These are phyloP conservation scores for Uropetala carovei DNA, from an alignment of 2,888 invertebrate genomes.

Conservation along the genomic window DNA sequence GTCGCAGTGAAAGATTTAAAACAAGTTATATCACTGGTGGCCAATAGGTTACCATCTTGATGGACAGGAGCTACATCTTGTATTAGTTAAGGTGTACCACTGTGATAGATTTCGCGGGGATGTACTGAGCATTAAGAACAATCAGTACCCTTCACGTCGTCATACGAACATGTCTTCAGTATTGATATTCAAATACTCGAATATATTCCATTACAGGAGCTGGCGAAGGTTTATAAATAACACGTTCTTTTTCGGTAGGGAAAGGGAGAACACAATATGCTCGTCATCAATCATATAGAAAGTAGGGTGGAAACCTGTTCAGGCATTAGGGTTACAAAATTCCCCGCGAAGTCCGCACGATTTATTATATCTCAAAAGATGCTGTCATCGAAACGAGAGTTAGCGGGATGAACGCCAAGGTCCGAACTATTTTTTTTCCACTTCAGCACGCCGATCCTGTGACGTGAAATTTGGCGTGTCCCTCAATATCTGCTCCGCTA, in stretches of 20 bases:
- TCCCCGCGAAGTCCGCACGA: neutral
- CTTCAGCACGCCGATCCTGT: neutral
- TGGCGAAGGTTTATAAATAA: neutral
- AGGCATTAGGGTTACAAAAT: neutral
- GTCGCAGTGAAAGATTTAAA: too few relatives aligned
- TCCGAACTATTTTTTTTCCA: neutral
- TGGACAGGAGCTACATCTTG: neutral
- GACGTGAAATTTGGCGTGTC: neutral
- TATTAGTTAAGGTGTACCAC: neutral
- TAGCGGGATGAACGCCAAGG: neutral
- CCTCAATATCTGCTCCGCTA: conserved; percentile 6
- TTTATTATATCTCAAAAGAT: neutral
- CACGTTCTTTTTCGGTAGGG: neutral
- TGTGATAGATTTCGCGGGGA: neutral
- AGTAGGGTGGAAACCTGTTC: too few relatives aligned
- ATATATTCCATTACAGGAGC: neutral
- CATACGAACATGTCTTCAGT: neutral
- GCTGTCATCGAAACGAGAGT: neutral
- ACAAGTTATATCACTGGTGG: too few relatives aligned
- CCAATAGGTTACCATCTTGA: neutral
- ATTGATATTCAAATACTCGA: neutral
- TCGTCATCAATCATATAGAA: neutral
- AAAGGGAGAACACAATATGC: neutral
- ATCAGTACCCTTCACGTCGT: neutral
- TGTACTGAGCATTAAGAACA: neutral